Evolutionary conservation across 1,140 invertebrate genomes (phyloP).

Genomic region (Portunus trituberculatus): DNA sequence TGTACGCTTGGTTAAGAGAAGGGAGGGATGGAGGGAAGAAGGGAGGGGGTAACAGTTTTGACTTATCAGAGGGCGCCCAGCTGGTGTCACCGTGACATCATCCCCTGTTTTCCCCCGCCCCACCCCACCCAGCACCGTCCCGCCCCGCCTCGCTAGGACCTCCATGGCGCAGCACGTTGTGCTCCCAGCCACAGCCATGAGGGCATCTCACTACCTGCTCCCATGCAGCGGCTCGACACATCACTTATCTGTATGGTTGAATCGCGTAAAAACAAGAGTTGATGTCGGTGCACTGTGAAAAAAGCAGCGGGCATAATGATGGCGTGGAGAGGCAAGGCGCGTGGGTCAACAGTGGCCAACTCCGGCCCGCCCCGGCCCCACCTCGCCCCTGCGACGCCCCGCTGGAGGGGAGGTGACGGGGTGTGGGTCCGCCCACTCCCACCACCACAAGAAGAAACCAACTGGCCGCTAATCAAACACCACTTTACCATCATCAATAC

Average conservation of each 20-base stretch:
- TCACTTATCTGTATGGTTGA: conserved; percentile 51
- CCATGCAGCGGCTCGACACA: conserved; percentile 16
- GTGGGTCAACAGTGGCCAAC: conserved; percentile 55
- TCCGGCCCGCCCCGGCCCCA: neutral
- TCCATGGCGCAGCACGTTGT: neutral
- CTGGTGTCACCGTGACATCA: conserved; percentile 10
- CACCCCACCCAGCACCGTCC: too few species aligned
- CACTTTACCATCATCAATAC: conserved; percentile 70
- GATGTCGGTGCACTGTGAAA: conserved; percentile 31
- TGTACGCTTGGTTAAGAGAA: neutral
- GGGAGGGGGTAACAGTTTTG: conserved; percentile 9
- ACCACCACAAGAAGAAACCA: conserved; percentile 45
- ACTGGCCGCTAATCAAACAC: conserved; percentile 68
- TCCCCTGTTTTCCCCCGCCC: neutral
- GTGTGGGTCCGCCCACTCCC: conserved; percentile 36
- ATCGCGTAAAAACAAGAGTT: conserved; percentile 56
- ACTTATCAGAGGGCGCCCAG: conserved; percentile 9
- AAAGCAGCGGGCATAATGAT: conserved; percentile 51
- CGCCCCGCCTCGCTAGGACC: neutral
- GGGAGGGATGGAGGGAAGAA: neutral
- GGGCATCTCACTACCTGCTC: neutral
- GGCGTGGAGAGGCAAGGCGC: conserved; percentile 44
- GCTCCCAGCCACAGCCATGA: neutral
- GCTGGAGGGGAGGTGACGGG: neutral
- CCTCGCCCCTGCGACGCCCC: conserved; percentile 35